Evolutionary conservation across 2,113 vertebrate genomes (phyloP).

Genomic region (Rhinoderma darwinii): DNA sequence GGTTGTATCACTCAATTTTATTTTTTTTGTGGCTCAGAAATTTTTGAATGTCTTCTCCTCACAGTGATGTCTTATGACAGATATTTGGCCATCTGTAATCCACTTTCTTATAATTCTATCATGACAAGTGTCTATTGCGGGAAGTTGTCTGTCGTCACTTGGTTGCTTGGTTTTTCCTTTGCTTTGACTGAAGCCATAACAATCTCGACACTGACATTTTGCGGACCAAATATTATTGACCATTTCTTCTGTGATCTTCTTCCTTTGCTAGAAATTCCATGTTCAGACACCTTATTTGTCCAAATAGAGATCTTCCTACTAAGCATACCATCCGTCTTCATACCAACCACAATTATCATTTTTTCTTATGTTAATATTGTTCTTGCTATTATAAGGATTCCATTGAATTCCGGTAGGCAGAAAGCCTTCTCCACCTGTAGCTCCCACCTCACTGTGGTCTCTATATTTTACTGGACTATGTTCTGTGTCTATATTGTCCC

Average conservation of each 20-base stretch:
- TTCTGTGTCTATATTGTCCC: too few relatives aligned
- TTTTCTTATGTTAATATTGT: too few relatives aligned
- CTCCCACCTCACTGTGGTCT: too few relatives aligned
- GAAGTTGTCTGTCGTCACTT: not conserved
- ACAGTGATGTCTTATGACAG: not conserved
- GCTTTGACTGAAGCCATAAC: not conserved
- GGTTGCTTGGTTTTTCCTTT: not conserved
- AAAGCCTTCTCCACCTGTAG: too few relatives aligned
- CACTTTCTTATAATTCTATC: not conserved
- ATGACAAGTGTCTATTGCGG: not conserved
- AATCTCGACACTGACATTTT: not conserved
- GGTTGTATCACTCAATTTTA: not conserved
- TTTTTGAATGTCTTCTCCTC: not conserved
- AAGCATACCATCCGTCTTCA: too few relatives aligned
- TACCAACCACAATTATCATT: not conserved
- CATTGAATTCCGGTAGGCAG: too few relatives aligned
- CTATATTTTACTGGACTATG: too few relatives aligned
- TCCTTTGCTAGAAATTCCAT: not conserved
- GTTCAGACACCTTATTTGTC: not conserved
- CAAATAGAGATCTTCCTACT: not conserved
- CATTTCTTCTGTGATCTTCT: too few relatives aligned
- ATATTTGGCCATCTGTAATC: not conserved
- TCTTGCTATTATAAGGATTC: too few relatives aligned
- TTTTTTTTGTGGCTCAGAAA: not conserved
- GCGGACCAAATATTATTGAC: not conserved